Base-by-base conservation (phyloP, 2,113 vertebrate species). In the Sminthopsis crassicaudata region DNA sequence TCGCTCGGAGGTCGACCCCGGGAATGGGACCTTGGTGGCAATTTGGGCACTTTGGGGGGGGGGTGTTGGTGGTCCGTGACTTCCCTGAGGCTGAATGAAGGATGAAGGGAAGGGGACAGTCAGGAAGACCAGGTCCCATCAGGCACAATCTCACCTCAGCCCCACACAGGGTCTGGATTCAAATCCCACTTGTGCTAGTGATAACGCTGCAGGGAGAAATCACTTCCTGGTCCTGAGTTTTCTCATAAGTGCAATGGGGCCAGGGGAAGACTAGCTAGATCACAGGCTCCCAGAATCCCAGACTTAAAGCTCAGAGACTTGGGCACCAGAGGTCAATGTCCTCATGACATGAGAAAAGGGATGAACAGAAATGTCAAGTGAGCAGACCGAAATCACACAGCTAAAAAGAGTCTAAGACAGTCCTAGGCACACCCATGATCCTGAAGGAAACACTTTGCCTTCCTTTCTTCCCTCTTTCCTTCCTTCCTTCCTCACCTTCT, bases 11-110 rank as follows among this genome's bases (percentile, higher is more conserved):
- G 53, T 89, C 88, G 94, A 46, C 93, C 48, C 89, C 25, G 0
- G 91, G 96, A 94, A 93, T 93, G 93, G 19, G 92, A 84, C 67
- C 30, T 76, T 91, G 2, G 51, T 36, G 54, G 42, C 23, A 46
- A 55, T 19, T n/a, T 0, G 30, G 53, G 57, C 12, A 36, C 57
- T 42, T 2, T 0, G 52, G 46, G 11, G 3, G 5, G 48, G 14
- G 53, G 24, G 84, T 4, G 27, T 27, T 12, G 36, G 30, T 5
- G 30, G 30, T 12, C 36, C 30, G 7, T 30, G 11, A 27, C 57
- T 67, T 67, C 57, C 57, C 0, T 14, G 30, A 67, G 10, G 57
- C 57, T 67, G 57, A 30, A 30, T 12, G 27, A 36, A 67, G 11
- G 27, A 30, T 30, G 30, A 67, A 67, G 57, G 26, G 60, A 67